Evolutionary conservation across 1,140 invertebrate genomes (phyloP), one percentile per base, ranked within the genome.

Genomic region (Amyelois transitella): DNA sequence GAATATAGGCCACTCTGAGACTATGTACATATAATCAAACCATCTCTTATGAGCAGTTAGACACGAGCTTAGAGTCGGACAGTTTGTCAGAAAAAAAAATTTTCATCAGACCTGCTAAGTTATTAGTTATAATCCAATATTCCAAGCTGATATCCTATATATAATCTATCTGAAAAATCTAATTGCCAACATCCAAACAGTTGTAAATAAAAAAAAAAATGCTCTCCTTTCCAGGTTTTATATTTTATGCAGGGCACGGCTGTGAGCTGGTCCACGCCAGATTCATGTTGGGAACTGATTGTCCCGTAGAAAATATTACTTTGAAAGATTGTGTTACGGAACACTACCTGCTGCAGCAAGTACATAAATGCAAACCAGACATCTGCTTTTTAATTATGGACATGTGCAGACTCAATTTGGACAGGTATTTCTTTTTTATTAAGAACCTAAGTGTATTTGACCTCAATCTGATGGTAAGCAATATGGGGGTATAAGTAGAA

Each of bases 211-310:
- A 6, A 10, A 32, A 10, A 6, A 12, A 10, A 32, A 10, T 6
- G 10, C 7, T 20, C 8, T 47, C 18, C 24, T 49, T 86, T 86
- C 38, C 67, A 89, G 88, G 75, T 66, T 77, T 89, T 24, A 74
- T 88, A 21, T 88, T 88, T 57, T 88, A 87, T 64, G 88, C 84
- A 18, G 88, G 88, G 7, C 88, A 89, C 71, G 88, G 88, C 4
- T 88, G 82, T 65, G 83, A 89, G 57, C 32, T 88, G 44, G 79
- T 77, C 28, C 87, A 88, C 45, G 83, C 77, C 20, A 88, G 82
- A 62, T 88, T 79, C 53, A 80, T 88, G 61, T 58, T 88, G 0
- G 72, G 83, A 7, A 72, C 78, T 6, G 79, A 88, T 25, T 86
- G 83, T 24, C 86, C 86, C 4, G 52, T 51, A 8, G 79, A 88